Evolutionary conservation across 2,888 invertebrate genomes (phyloP).

Genomic region (Aphodius sticticus): DNA sequence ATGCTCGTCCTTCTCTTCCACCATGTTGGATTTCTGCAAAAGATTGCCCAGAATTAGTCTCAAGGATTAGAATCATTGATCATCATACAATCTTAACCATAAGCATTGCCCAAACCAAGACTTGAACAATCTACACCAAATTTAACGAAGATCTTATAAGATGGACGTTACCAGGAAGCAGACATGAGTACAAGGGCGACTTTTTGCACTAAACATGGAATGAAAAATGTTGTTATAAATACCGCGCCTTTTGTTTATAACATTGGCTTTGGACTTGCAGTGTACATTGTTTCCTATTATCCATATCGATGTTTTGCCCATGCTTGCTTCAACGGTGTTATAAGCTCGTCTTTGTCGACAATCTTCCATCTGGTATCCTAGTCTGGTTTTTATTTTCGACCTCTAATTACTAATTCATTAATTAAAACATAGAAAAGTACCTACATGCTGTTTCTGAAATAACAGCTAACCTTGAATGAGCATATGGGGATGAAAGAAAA

Average conservation of each 20-base stretch:
- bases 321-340: neutral
- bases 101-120: neutral
- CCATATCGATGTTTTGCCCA: neutral
- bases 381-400: neutral
- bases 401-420: neutral
- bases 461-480: no score
- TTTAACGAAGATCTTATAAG: neutral
- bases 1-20: slow-evolving; percentile 79
- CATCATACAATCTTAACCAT: slow-evolving; percentile 10
- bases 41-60: slow-evolving; percentile 36
- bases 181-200: neutral
- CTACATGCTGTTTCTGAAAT: no score
- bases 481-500: no score
- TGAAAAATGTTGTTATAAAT: neutral
- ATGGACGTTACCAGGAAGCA: neutral
- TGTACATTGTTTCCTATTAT: neutral
- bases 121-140: no score
- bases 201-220: neutral
- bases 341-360: neutral
- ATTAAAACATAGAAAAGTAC: neutral
- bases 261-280: neutral
- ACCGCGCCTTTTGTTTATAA: neutral
- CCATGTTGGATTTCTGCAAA: slow-evolving; percentile 80
- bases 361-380: neutral
- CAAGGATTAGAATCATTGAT: slow-evolving; percentile 23